A percentile compares a stretch with the other conserved stretches of the same genome.
Conservation (phyloP, 92 coral and sea anemone species). For the Phenganax marumi region DNA sequence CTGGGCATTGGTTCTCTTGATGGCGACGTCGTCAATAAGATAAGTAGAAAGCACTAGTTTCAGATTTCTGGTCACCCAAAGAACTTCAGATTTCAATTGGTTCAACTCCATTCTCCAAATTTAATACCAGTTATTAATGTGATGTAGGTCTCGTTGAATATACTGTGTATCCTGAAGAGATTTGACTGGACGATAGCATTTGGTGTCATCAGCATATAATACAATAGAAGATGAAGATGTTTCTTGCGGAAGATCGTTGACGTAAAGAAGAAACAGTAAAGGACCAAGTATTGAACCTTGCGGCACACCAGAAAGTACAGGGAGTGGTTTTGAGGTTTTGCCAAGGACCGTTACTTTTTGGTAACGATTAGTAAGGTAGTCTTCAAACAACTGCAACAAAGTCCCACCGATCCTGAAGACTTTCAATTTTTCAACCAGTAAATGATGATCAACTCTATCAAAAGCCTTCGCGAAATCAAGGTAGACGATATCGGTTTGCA, state of each 20-base stretch:
- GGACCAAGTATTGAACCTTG: slow-evolving; percentile 2
- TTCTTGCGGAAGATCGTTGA: background rate
- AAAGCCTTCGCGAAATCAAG: too few relatives aligned
- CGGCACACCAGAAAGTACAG: slow-evolving; percentile 5
- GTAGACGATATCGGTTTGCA: slow-evolving; percentile 10
- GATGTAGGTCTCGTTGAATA: slow-evolving; percentile 15
- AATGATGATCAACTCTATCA: too few relatives aligned
- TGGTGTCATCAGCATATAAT: slow-evolving; percentile 39
- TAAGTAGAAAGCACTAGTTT: slow-evolving; percentile 11
- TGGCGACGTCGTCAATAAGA: slow-evolving; percentile 12
- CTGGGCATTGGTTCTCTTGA: slow-evolving; percentile 24
- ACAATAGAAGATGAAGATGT: slow-evolving; percentile 6
- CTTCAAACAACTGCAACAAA: background rate
- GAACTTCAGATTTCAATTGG: slow-evolving; percentile 12
- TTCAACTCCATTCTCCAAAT: slow-evolving; percentile 40
- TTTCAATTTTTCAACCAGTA: background rate
- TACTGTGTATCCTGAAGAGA: slow-evolving; percentile 4
- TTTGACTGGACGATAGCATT: slow-evolving; percentile 13
- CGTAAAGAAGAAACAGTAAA: too few relatives aligned
- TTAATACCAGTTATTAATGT: slow-evolving; percentile 25
- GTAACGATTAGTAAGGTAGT: background rate
- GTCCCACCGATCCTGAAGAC: background rate
- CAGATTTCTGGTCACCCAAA: slow-evolving; percentile 29
- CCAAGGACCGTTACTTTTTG: background rate
- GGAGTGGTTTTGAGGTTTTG: background rate